A percentile compares a stretch with the other conserved stretches of the same genome.
phyloP scores from a whole-genome alignment of 2,797 vertebrate species.

The Tarsius wallacei region DNA sequence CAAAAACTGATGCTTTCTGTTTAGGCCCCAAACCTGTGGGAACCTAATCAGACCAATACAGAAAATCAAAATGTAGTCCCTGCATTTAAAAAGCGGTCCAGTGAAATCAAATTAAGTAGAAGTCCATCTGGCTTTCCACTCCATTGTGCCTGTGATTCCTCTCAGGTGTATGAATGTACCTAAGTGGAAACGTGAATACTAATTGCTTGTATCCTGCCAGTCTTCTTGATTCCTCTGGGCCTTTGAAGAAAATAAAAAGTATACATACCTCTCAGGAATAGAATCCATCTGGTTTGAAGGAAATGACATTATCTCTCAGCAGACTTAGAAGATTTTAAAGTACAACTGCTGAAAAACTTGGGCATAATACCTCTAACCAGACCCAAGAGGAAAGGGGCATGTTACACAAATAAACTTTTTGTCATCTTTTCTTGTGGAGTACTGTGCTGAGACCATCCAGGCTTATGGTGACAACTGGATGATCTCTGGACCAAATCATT shows the following conservation, averaged over 20 bases:
- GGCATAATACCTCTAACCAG: conserved; percentile 1
- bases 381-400: conserved; percentile 33
- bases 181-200: conserved; percentile 62
- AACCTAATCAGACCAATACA: not conserved
- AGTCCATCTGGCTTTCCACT: conserved; percentile 41
- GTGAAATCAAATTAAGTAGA: conserved; percentile 30
- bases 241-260: conserved; percentile 79
- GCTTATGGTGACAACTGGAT: not conserved
- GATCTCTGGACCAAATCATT: not conserved
- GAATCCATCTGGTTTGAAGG: conserved; percentile 74
- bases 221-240: conserved; percentile 71
- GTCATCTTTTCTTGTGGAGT: not conserved
- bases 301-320: conserved; percentile 70
- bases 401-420: not conserved
- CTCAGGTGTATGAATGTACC: conserved; percentile 42
- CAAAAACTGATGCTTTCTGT: not conserved
- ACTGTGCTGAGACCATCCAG: not conserved
- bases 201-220: conserved; percentile 75
- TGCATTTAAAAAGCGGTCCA: not conserved
- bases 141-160: not conserved
- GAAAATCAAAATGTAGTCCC: conserved; percentile 11
- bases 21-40: not conserved
- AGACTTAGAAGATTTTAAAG: conserved; percentile 58
- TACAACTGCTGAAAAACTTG: conserved; percentile 65
- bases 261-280: conserved; percentile 62